Conservation (phyloP, 2,888 invertebrate genomes). For the Dynastes tityus region DNA sequence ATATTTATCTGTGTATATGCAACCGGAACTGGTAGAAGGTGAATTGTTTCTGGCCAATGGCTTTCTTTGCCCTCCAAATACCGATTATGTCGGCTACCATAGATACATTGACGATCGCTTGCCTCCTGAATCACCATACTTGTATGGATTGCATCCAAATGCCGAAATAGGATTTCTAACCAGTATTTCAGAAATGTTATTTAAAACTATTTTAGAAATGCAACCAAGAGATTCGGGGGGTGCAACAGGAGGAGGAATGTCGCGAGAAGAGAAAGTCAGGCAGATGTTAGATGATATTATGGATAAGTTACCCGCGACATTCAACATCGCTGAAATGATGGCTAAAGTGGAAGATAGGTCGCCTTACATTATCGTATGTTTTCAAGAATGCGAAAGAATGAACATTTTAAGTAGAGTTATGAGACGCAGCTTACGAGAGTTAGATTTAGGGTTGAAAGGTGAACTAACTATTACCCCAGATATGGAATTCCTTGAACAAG, state of each 20-base stretch:
- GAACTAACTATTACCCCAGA: constrained; percentile 93
- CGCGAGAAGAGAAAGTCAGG: constrained; percentile 87
- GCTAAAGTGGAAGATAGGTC: constrained; percentile 90
- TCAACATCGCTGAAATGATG: constrained; percentile 89
- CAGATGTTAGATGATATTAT: constrained; percentile 86
- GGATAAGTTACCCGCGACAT: constrained; percentile 91
- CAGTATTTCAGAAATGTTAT: constrained; percentile 87
- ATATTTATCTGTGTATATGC: constrained; percentile 90
- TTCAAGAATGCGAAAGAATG: constrained; percentile 97
- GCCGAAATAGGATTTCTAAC: constrained; percentile 96
- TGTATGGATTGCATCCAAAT: constrained; percentile 95
- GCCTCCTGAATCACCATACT: constrained; percentile 89
- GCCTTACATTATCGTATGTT: constrained; percentile 92
- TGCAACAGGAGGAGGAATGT: constrained; percentile 79
- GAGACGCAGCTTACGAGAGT: constrained; percentile 85
- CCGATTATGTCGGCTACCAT: constrained; percentile 91
- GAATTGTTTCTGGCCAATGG: constrained; percentile 87
- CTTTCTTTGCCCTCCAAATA: constrained; percentile 90
- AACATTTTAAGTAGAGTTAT: constrained; percentile 89
- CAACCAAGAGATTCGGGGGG: constrained; percentile 89
- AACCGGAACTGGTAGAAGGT: constrained; percentile 89
- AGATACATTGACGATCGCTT: constrained; percentile 88
- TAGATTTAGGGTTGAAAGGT: constrained; percentile 92
- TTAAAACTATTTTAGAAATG: constrained; percentile 89
- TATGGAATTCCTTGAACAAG: constrained; percentile 91